Base-by-base conservation (phyloP, 1,140 invertebrate species). In the Lucilia sericata region DNA sequence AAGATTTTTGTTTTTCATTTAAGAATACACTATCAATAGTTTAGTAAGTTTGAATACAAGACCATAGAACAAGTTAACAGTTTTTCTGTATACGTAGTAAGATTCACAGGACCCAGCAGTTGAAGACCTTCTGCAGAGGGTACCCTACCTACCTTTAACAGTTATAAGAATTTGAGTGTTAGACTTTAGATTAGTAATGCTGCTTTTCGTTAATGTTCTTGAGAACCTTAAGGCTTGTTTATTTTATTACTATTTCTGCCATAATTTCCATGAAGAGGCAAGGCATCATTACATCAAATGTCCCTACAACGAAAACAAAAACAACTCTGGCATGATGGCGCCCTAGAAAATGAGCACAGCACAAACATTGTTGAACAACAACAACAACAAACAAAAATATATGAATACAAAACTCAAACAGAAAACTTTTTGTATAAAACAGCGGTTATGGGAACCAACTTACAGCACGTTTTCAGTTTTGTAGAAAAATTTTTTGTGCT, bases 231-330 rank as follows among this genome's bases (percentile, higher is more conserved):
- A 49, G 76, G 42, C 42, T 49, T 70, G 65, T 80, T 80, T 80
- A 42, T 80, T 70, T 10, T 70, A 7, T 49, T 80, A 30, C 47
- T 25, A 17, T 21, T 60, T 42, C 19, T n/a, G 42, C 21, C 34
- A 55, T 55, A 14, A 12, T 47, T 42, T 47, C 42, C n/a, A 49
- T 51, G 19, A 19, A 49, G 42, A 80, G 76, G 76, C 30, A 19
- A 49, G 42, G 76, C 76, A 49, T 80, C 76, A 80, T 80, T 49
- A 80, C 42, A 49, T 80, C 42, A 80, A 80, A 51, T 80, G 76
- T 51, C 42, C 76, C 49, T 80, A 76, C 74, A 76, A 76, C 14
- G 36, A 42, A 76, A 42, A 80, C 51, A 70, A 21, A 70, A 70
- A 49, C 19, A 25, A 7, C 76, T 21, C 13, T 78, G 36, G 75